Percentiles rank a stretch among this genome's conserved stretches.
Evolutionary conservation across 2,113 vertebrate species (phyloP).

Genomic region (Misgurnus anguillicaudatus): DNA sequence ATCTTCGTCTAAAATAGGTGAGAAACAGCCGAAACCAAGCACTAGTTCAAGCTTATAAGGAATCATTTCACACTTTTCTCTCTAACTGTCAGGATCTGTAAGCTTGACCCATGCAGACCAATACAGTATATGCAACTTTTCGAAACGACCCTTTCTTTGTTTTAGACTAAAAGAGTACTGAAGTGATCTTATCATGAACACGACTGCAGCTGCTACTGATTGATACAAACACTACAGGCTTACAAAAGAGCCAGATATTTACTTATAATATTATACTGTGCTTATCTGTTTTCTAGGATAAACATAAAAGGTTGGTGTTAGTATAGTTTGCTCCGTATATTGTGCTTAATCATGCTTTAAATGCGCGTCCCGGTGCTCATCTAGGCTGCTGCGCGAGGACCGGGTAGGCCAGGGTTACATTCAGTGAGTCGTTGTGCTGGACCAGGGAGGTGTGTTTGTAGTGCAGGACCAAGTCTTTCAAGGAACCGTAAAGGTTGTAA

Average conservation of each 20-base stretch:
- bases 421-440: constrained; percentile 99
- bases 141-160: background rate
- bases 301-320: constrained; percentile 24
- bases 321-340: constrained; percentile 26
- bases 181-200: constrained; percentile 17
- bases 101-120: background rate
- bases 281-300: constrained; percentile 39
- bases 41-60: constrained; percentile 25
- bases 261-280: constrained; percentile 21
- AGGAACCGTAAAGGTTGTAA: constrained; percentile 95
- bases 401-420: constrained; percentile 96
- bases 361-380: constrained; percentile 73
- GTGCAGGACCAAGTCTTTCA: constrained; percentile 98
- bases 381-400: constrained; percentile 95
- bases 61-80: background rate
- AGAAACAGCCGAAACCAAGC: background rate
- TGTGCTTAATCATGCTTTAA: constrained; percentile 43
- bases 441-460: constrained; percentile 98
- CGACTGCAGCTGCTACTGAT: constrained; percentile 20
- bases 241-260: constrained; percentile 25
- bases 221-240: constrained; percentile 30
- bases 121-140: background rate
- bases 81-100: background rate
- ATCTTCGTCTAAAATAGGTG: background rate
- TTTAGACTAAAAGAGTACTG: background rate